A percentile compares a stretch with the other conserved stretches of the same genome.
phyloP scores from a whole-genome alignment of 2,888 invertebrate species.

The Agriopis leucophaearia region DNA sequence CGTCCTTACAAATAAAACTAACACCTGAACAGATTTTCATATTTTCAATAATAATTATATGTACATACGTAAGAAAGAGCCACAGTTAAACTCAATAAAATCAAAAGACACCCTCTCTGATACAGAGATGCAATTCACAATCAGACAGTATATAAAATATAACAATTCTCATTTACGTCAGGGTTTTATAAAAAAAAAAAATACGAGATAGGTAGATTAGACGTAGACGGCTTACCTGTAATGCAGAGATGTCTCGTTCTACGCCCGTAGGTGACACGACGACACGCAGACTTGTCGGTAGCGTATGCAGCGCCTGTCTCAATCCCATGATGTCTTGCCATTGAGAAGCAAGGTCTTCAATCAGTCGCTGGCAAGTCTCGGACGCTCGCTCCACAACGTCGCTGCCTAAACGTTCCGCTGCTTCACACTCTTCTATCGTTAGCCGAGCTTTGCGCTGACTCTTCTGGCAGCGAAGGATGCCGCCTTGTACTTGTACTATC shows the following conservation, averaged over 20 bases:
- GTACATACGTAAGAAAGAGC: too few species aligned
- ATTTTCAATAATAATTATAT: too few species aligned
- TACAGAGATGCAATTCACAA: too few species aligned
- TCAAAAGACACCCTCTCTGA: too few species aligned
- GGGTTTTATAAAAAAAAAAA: too few species aligned
- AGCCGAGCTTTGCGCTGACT: conserved; percentile 88
- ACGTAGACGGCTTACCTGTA: conserved; percentile 66
- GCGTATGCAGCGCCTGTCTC: conserved; percentile 91
- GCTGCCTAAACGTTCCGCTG: conserved; percentile 90
- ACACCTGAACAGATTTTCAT: too few species aligned
- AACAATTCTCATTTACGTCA: too few species aligned
- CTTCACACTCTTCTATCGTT: conserved; percentile 91
- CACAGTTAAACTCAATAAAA: too few species aligned
- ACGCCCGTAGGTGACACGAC: conserved; percentile 92
- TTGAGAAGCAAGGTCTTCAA: conserved; percentile 89
- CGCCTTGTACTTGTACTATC: conserved; percentile 90
- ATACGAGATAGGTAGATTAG: neutral
- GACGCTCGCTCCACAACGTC: conserved; percentile 92
- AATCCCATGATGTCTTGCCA: conserved; percentile 93
- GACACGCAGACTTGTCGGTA: conserved; percentile 91
- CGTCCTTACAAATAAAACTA: neutral
- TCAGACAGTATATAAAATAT: too few species aligned
- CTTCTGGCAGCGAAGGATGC: conserved; percentile 89
- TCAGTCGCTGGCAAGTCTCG: conserved; percentile 89
- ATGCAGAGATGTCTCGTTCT: conserved; percentile 91